Conservation (phyloP, 2,888 invertebrate genomes). For the Lymantria monacha region DNA sequence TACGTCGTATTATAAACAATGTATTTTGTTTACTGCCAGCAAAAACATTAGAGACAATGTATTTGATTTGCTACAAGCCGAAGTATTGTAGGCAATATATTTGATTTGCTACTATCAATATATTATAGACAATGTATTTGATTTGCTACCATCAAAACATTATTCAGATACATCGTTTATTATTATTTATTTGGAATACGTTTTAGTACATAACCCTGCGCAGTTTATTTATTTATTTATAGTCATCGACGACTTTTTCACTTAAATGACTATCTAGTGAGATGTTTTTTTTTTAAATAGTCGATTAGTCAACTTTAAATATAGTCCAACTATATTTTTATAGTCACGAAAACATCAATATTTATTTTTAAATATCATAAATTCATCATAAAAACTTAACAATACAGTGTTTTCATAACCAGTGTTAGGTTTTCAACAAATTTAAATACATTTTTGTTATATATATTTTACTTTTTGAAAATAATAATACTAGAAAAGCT, state of each 20-base stretch:
- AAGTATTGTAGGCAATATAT: too few relatives aligned
- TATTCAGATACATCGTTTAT: too few relatives aligned
- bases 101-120: too few relatives aligned
- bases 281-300: constrained; percentile 2
- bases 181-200: not conserved
- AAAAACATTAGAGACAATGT: not conserved
- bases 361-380: constrained; percentile 43
- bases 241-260: constrained; percentile 15
- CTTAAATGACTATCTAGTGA: not conserved
- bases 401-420: constrained; percentile 57
- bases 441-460: constrained; percentile 33
- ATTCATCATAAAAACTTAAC: constrained; percentile 64
- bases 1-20: not conserved
- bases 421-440: constrained; percentile 57
- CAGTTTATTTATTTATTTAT: constrained; percentile 4
- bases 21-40: too few relatives aligned
- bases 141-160: not conserved
- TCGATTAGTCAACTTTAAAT: constrained; percentile 9
- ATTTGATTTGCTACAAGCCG: too few relatives aligned
- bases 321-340: constrained; percentile 3
- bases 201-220: not conserved
- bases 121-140: not conserved
- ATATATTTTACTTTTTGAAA: constrained; percentile 19
- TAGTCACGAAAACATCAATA: constrained; percentile 26
- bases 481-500: constrained; percentile 31